phyloP scores from a whole-genome alignment of 92 coral and sea anemone genomes.

The Zoanthus solanderi region DNA sequence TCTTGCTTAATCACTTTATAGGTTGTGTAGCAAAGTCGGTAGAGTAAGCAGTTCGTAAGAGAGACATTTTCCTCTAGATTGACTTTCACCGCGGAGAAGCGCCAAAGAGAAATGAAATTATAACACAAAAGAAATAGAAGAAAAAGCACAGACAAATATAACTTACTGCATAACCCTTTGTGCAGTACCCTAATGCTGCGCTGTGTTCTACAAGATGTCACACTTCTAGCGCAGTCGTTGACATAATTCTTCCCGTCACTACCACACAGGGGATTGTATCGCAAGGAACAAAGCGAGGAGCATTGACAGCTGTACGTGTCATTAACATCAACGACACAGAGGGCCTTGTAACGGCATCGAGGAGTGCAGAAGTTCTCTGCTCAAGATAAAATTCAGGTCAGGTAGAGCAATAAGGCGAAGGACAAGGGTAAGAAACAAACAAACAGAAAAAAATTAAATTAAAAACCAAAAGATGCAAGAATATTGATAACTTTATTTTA shows the following conservation, averaged over 20 bases:
- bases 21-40: too few relatives aligned
- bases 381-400: neutral
- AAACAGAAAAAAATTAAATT: neutral
- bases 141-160: neutral
- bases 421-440: too few relatives aligned
- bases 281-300: constrained; percentile 25
- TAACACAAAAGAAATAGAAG: neutral
- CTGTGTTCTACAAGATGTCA: constrained; percentile 72
- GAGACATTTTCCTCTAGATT: too few relatives aligned
- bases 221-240: constrained; percentile 80
- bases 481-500: too few relatives aligned
- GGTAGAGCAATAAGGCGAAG: neutral
- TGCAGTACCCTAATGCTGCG: constrained; percentile 28
- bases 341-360: constrained; percentile 31
- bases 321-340: neutral
- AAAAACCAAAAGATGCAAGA: neutral
- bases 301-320: constrained; percentile 15
- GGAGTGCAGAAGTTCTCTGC: constrained; percentile 25
- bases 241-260: constrained; percentile 78
- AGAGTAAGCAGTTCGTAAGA: too few relatives aligned
- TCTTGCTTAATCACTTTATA: too few relatives aligned
- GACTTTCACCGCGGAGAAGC: too few relatives aligned
- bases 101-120: neutral
- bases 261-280: constrained; percentile 74
- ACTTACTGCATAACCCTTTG: constrained; percentile 37